Evolutionary conservation across 1,140 invertebrate genomes (phyloP), one percentile per base, ranked within the genome.

Genomic region (Chironomus striatipennis): DNA sequence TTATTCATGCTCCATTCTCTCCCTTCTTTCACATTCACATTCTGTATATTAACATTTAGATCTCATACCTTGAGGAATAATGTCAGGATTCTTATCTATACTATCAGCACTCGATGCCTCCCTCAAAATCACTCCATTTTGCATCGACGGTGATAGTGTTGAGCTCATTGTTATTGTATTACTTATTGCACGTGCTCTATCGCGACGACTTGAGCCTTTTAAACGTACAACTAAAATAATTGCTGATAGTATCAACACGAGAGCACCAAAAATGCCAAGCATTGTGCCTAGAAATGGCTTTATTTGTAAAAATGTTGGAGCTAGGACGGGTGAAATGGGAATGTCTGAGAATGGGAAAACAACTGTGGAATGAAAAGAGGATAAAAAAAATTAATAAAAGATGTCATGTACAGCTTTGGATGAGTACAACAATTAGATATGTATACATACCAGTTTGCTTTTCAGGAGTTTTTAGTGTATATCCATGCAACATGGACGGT

Each of bases 51-150:
- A 18, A 6, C 9, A 72, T 72, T 20, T 34, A 73, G 15, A 24
- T 57, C 15, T 57, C 47, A 57, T 88, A 81, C 88, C 89, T 79
- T 90, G 89, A 73, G 90, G 90, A 81, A 92, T 90, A 75, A 92
- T 90, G 79, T 92, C 90, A 0, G 90, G 90, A 83, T 92, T 90
- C 80, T 91, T 91, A 79, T 91, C 90, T 78, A 89, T 84, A 80
- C 89, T 90, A 78, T 90, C 89, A 47, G 87, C 80, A 76, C 85
- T 87, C 76, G 84, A 86, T 70, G 83, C 82, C 43, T 82, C 81
- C 17, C 81, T 75, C 10, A 79, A 80, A 74, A 81, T 81, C 73
- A 80, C 79, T 76, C 81, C 79, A 77, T 82, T 81, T 79, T 82
- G 81, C 78, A 81, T 77, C 79, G 80, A 81, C 43, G 64, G 74